phyloP scores from a whole-genome alignment of 2,888 invertebrate species.

The Polylopha cassiicola region DNA sequence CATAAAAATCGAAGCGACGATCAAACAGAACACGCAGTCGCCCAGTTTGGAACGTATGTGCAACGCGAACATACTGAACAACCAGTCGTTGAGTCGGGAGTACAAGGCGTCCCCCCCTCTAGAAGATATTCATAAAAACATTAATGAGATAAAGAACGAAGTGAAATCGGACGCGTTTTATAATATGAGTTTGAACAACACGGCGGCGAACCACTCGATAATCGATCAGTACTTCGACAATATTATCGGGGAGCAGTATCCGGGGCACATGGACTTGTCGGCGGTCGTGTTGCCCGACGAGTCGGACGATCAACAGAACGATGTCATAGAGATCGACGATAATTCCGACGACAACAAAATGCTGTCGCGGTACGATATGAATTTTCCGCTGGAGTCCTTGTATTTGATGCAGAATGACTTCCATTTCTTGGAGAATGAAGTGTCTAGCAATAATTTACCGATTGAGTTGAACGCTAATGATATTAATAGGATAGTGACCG shows the following conservation, averaged over 20 bases:
- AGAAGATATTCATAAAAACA: slow-evolving; percentile 67
- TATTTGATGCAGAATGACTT: slow-evolving; percentile 69
- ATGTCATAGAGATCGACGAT: slow-evolving; percentile 70
- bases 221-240: slow-evolving; percentile 67
- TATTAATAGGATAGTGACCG: slow-evolving; percentile 54
- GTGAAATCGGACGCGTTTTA: slow-evolving; percentile 65
- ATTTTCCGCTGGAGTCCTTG: slow-evolving; percentile 60
- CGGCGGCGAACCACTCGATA: slow-evolving; percentile 48
- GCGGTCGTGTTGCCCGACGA: slow-evolving; percentile 53
- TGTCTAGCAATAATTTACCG: slow-evolving; percentile 41
- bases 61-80: slow-evolving; percentile 57
- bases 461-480: slow-evolving; percentile 47
- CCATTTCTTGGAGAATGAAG: slow-evolving; percentile 63
- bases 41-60: slow-evolving; percentile 68
- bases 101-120: slow-evolving; percentile 69
- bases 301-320: slow-evolving; percentile 53
- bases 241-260: slow-evolving; percentile 62
- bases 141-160: slow-evolving; percentile 67
- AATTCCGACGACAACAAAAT: slow-evolving; percentile 69
- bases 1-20: slow-evolving; percentile 66
- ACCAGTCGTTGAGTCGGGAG: slow-evolving; percentile 49
- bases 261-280: slow-evolving; percentile 56
- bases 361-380: slow-evolving; percentile 62
- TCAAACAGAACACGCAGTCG: slow-evolving; percentile 69
- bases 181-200: slow-evolving; percentile 50